Evolutionary conservation across 2,888 invertebrate genomes (phyloP).

Genomic region (Busseola fusca): DNA sequence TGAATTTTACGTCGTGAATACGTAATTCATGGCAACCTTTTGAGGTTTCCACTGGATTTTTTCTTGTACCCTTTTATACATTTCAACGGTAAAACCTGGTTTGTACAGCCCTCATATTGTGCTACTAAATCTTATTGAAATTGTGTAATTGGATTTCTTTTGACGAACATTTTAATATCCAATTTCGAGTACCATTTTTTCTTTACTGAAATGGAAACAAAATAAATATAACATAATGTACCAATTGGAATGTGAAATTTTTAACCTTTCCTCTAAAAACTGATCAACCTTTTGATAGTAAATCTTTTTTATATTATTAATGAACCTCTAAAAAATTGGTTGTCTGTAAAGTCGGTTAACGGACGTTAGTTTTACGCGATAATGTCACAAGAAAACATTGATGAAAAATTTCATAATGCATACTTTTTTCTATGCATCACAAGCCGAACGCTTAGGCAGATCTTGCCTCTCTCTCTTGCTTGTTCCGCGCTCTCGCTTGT

Average conservation of each 20-base stretch:
- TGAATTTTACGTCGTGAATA: slow-evolving; percentile 75
- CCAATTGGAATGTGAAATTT: not conserved
- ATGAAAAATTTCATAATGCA: too few relatives aligned
- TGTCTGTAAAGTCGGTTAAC: too few relatives aligned
- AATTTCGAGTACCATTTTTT: not conserved
- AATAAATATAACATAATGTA: not conserved
- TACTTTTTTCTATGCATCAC: too few relatives aligned
- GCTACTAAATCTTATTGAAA: slow-evolving; percentile 41
- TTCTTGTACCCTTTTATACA: slow-evolving; percentile 60
- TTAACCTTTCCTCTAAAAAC: not conserved
- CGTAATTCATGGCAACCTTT: slow-evolving; percentile 72
- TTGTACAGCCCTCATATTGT: slow-evolving; percentile 30
- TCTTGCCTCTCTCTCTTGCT: too few relatives aligned
- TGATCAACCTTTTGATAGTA: too few relatives aligned
- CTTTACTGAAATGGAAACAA: not conserved
- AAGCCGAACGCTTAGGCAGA: too few relatives aligned
- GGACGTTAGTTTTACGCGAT: too few relatives aligned
- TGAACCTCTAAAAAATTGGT: too few relatives aligned
- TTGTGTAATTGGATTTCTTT: slow-evolving; percentile 29
- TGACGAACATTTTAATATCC: slow-evolving; percentile 11
- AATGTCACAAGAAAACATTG: too few relatives aligned
- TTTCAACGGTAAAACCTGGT: slow-evolving; percentile 46
- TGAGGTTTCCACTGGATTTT: slow-evolving; percentile 68
- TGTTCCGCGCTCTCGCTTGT: too few relatives aligned
- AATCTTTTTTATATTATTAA: not conserved